A percentile compares a stretch with the other conserved stretches of the same genome.
Evolutionary conservation across 2,888 invertebrate genomes (phyloP).

Genomic region (Lumbricus terrestris): DNA sequence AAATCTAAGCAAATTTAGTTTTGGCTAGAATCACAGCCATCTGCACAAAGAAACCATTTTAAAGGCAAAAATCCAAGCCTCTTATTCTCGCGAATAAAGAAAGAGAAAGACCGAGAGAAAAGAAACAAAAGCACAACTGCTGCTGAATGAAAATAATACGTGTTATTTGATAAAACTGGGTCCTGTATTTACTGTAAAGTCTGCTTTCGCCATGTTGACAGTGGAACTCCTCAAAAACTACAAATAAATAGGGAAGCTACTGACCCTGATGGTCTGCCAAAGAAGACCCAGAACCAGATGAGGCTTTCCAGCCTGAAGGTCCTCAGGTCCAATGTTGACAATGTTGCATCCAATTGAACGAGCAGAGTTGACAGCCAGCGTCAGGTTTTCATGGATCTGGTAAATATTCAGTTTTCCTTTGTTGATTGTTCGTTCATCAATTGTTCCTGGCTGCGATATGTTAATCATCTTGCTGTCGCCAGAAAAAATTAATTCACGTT

Average conservation of each 20-base stretch:
- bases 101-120: neutral
- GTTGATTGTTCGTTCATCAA: conserved; percentile 97
- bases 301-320: conserved; percentile 85
- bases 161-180: neutral
- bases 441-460: conserved; percentile 96
- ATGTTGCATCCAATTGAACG: conserved; percentile 92
- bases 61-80: neutral
- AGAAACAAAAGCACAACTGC: neutral
- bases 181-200: neutral
- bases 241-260: neutral
- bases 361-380: conserved; percentile 91
- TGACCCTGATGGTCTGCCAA: conserved; percentile 96
- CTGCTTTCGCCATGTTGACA: neutral
- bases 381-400: conserved; percentile 92
- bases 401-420: conserved; percentile 61
- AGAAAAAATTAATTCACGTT: neutral
- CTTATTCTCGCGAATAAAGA: neutral
- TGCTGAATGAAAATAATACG: neutral
- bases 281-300: conserved; percentile 93
- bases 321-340: conserved; percentile 90
- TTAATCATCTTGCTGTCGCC: conserved; percentile 89
- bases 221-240: neutral
- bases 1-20: conserved; percentile 68
- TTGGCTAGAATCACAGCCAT: neutral
- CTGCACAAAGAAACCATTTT: neutral